phyloP scores from a whole-genome alignment of 2,888 invertebrate genomes.

The Patella caerulea region DNA sequence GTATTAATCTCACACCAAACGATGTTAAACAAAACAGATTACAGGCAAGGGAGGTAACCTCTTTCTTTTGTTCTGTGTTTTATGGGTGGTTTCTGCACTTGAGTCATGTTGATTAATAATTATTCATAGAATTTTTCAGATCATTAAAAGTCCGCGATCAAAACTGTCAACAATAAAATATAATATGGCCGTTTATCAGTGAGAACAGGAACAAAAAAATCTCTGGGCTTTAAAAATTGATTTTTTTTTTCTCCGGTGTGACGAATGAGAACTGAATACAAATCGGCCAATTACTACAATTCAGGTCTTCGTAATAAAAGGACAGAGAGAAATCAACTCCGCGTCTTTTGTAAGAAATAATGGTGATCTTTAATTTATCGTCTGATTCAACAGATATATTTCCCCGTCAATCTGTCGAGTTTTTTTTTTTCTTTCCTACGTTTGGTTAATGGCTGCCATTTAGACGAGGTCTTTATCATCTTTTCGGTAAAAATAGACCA shows the following conservation, averaged over 20 bases:
- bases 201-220: background rate
- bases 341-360: slow-evolving; percentile 9
- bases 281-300: slow-evolving; percentile 9
- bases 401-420: background rate
- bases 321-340: background rate
- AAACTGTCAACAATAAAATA: slow-evolving; percentile 11
- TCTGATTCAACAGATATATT: slow-evolving; percentile 3
- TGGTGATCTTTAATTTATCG: background rate
- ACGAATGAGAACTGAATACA: slow-evolving; percentile 2
- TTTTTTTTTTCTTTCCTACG: background rate
- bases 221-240: slow-evolving; percentile 4
- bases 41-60: slow-evolving; percentile 10
- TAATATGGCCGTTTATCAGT: slow-evolving; percentile 7
- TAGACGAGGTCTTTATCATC: no score
- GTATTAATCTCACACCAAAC: no score
- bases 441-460: no score
- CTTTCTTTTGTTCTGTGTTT: background rate
- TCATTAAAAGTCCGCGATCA: background rate
- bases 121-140: slow-evolving; percentile 10
- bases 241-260: background rate
- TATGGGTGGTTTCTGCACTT: background rate
- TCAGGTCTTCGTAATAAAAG: background rate
- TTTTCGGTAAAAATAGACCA: no score
- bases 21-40: background rate
- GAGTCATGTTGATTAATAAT: slow-evolving; percentile 10